Percentiles rank a stretch among this genome's conserved stretches.
phyloP scores from a whole-genome alignment of 2,888 invertebrate genomes.

The Tenthredo notha region DNA sequence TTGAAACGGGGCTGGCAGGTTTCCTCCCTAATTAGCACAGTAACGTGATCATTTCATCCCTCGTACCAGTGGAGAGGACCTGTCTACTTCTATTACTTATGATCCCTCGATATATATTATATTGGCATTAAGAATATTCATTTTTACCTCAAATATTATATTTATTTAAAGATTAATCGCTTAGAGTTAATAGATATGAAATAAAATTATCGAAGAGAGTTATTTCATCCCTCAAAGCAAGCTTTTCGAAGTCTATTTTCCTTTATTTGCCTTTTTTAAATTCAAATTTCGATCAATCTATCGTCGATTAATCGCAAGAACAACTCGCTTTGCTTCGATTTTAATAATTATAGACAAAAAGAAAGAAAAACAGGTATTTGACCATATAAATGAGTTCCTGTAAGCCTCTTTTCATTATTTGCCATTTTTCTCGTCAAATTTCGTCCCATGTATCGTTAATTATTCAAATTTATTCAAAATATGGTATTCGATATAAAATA shows the following conservation, averaged over 20 bases:
- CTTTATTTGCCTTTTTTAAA: background rate
- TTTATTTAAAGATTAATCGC: background rate
- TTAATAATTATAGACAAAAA: too few relatives aligned
- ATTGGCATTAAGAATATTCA: background rate
- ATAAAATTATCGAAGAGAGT: background rate
- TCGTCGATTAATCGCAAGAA: background rate
- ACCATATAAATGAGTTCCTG: too few relatives aligned
- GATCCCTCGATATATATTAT: background rate
- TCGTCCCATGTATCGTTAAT: too few relatives aligned
- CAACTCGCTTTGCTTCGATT: too few relatives aligned
- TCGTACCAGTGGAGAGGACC: background rate
- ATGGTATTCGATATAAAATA: background rate
- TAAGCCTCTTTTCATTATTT: too few relatives aligned
- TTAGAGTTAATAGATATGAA: background rate
- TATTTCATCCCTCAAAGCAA: too few relatives aligned
- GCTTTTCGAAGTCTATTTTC: background rate
- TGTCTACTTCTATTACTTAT: background rate
- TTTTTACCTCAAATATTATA: background rate
- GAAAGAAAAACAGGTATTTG: too few relatives aligned
- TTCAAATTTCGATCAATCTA: background rate
- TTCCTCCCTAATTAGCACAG: conserved; percentile 16
- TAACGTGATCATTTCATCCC: conserved; percentile 33
- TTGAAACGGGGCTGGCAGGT: conserved; percentile 35
- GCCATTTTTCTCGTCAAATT: too few relatives aligned
- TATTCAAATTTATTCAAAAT: background rate